Evolutionary conservation across 2,797 vertebrate species (phyloP).

Genomic region (Pangasius sanitwongsei): DNA sequence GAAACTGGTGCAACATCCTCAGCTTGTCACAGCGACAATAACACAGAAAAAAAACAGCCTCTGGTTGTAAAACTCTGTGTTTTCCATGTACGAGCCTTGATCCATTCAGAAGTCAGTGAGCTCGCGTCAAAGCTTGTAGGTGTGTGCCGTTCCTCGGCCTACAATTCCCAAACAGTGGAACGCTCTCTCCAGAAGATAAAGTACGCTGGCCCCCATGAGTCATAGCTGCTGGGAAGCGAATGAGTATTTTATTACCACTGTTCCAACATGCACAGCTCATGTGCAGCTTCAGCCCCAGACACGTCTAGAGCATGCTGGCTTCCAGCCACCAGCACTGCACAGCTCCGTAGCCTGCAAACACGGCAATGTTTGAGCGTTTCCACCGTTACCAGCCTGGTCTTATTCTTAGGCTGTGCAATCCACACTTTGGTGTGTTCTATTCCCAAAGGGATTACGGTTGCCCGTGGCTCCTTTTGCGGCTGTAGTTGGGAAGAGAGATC

Average conservation of each 20-base stretch:
- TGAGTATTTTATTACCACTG: conserved; percentile 58
- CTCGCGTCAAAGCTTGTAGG: conserved; percentile 25
- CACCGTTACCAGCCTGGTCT: conserved; percentile 22
- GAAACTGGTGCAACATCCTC: conserved; percentile 30
- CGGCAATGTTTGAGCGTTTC: conserved; percentile 16
- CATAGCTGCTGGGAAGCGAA: conserved; percentile 60
- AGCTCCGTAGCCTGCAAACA: conserved; percentile 22
- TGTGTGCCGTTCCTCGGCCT: conserved; percentile 40
- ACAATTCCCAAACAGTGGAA: conserved; percentile 44
- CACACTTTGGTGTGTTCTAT: conserved; percentile 23
- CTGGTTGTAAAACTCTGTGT: conserved; percentile 14
- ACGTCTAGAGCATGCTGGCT: conserved; percentile 34
- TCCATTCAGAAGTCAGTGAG: not conserved
- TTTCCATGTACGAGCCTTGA: not conserved
- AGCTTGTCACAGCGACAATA: not conserved
- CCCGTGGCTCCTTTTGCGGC: conserved; percentile 42
- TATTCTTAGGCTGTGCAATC: conserved; percentile 37
- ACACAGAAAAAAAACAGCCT: not conserved
- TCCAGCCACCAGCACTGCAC: conserved; percentile 17
- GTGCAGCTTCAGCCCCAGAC: conserved; percentile 33
- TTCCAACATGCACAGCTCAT: conserved; percentile 56
- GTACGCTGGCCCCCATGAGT: conserved; percentile 52
- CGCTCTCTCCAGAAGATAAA: conserved; percentile 53
- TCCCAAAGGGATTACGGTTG: conserved; percentile 41
- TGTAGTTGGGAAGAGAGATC: conserved; percentile 37